These are phyloP conservation scores for Itoplectis maculator DNA, from an alignment of 2,888 invertebrate species.

Conservation along the genomic window DNA sequence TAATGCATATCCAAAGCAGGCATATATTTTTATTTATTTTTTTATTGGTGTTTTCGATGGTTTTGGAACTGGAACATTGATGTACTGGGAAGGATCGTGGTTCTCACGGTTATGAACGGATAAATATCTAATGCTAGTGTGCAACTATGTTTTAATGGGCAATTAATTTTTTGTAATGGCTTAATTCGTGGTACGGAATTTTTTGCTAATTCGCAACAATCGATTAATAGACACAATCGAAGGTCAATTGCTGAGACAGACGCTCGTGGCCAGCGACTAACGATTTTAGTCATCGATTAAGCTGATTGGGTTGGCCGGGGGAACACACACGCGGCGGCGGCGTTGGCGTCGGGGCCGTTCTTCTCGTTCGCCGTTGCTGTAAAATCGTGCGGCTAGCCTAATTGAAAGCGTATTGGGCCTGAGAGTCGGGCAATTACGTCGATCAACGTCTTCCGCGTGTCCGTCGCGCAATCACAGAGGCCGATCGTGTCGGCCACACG, in stretches of 20 bases:
- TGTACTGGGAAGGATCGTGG: too few relatives aligned
- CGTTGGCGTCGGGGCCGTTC: not conserved
- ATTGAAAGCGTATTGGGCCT: constrained; percentile 45
- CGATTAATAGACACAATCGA: not conserved
- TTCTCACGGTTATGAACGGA: too few relatives aligned
- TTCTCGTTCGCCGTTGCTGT: not conserved
- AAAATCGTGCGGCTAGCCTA: constrained; percentile 33
- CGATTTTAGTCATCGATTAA: too few relatives aligned
- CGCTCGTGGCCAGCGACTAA: not conserved
- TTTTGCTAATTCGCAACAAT: not conserved
- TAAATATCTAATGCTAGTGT: too few relatives aligned
- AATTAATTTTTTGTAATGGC: too few relatives aligned
- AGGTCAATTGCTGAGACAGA: not conserved
- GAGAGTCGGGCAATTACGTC: constrained; percentile 43
- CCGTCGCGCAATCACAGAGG: constrained; percentile 44
- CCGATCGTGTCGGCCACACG: constrained; percentile 64
- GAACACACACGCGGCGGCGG: not conserved
- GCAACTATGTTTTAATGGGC: too few relatives aligned
- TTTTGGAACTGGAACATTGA: too few relatives aligned
- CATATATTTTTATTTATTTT: too few relatives aligned
- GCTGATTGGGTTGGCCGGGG: too few relatives aligned
- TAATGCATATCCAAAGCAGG: too few relatives aligned
- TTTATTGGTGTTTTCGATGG: too few relatives aligned
- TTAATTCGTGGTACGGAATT: not conserved
- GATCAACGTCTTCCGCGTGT: constrained; percentile 39